These are phyloP conservation scores for Hydrolagus colliei DNA, from an alignment of 2,797 vertebrate genomes.

Conservation along the genomic window DNA sequence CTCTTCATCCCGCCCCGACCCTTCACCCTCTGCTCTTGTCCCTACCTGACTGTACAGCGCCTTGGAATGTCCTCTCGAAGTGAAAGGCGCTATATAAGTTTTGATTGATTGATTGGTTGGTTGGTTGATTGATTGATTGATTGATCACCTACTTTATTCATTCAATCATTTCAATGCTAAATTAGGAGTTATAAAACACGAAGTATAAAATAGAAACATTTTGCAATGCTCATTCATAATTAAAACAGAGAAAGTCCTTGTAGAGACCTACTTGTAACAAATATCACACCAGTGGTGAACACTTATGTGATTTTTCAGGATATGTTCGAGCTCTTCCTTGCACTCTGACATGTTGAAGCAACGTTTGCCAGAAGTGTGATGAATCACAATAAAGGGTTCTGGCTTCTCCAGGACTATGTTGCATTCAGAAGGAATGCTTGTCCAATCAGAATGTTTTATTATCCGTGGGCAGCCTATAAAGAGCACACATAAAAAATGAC, in stretches of 20 bases:
- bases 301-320: conserved; percentile 28
- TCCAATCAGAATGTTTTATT: conserved; percentile 22
- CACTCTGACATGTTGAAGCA: conserved; percentile 2
- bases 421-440: background rate
- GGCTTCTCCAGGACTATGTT: background rate
- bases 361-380: conserved; percentile 1
- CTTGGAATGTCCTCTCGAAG: too few species aligned
- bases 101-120: too few species aligned
- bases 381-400: conserved; percentile 13
- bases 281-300: conserved; percentile 21
- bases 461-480: conserved; percentile 17
- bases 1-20: too few species aligned
- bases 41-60: too few species aligned
- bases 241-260: background rate
- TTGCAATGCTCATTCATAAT: too few species aligned
- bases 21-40: too few species aligned
- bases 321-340: background rate
- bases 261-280: conserved; percentile 22
- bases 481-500: background rate
- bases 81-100: too few species aligned
- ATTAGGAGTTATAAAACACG: too few species aligned
- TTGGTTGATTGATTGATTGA: too few species aligned
- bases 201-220: too few species aligned
- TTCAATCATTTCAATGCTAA: too few species aligned
- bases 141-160: too few species aligned